Evolutionary conservation across 2,113 vertebrate species (phyloP).

Genomic region (Ailuropoda melanoleuca): DNA sequence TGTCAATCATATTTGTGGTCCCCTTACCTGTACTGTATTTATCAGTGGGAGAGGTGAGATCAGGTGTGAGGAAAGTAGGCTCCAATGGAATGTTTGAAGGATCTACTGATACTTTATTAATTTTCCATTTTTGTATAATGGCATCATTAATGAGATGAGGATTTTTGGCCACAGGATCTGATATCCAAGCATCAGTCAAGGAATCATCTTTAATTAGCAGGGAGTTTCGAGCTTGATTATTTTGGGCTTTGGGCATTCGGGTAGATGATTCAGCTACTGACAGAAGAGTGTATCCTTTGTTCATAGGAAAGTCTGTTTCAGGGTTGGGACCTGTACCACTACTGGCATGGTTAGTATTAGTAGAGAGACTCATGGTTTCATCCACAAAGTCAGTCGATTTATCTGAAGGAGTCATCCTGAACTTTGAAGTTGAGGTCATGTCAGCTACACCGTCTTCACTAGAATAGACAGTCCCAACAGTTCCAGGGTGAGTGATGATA

Average conservation of each 20-base stretch:
- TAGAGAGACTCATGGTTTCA: background rate
- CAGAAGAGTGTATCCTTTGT: background rate
- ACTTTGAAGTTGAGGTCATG: background rate
- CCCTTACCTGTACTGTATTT: background rate
- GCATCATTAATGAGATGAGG: background rate
- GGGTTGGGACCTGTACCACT: background rate
- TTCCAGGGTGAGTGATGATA: background rate
- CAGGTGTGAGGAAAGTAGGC: background rate
- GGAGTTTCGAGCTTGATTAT: background rate
- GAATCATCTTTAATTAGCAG: background rate
- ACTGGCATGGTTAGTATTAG: background rate
- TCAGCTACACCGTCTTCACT: background rate
- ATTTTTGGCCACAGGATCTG: background rate
- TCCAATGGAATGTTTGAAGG: background rate
- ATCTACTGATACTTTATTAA: background rate
- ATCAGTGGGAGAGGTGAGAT: background rate
- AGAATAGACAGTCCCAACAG: background rate
- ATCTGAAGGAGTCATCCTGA: background rate
- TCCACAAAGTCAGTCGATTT: background rate
- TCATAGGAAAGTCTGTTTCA: background rate
- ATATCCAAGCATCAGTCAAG: background rate
- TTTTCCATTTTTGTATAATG: background rate
- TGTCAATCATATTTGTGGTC: background rate
- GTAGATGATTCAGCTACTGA: background rate
- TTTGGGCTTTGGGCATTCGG: background rate